A percentile compares a stretch with the other conserved stretches of the same genome.
Evolutionary conservation across 2,113 vertebrate genomes (phyloP).

Genomic region (Neogobius melanostomus): DNA sequence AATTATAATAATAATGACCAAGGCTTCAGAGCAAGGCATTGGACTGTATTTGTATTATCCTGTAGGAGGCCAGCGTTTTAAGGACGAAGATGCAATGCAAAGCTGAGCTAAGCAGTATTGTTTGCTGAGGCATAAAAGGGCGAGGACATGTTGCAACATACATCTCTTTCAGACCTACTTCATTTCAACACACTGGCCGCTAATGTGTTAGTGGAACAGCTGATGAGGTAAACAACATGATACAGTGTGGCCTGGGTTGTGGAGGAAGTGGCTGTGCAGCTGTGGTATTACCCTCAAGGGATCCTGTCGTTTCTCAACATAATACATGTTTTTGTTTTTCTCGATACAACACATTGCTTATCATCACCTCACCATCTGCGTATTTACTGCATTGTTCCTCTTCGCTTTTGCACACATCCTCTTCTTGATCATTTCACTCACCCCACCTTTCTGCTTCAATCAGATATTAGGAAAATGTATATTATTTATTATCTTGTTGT

Average conservation of each 20-base stretch:
- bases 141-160: neutral
- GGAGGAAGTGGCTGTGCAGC: slow-evolving; percentile 5
- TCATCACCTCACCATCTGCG: slow-evolving; percentile 15
- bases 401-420: slow-evolving; percentile 14
- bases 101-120: neutral
- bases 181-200: slow-evolving; percentile 11
- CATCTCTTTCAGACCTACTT: neutral
- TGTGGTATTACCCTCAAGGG: neutral
- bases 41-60: neutral
- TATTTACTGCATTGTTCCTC: slow-evolving; percentile 32
- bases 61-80: neutral
- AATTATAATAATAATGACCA: neutral
- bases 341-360: slow-evolving; percentile 1
- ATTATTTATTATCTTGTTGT: too few relatives aligned
- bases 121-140: neutral
- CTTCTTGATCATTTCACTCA: neutral
- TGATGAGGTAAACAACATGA: slow-evolving; percentile 32
- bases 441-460: neutral
- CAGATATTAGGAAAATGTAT: neutral
- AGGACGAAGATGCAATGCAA: neutral
- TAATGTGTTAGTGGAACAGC: slow-evolving; percentile 8
- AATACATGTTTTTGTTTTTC: neutral
- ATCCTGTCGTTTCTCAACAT: slow-evolving; percentile 20
- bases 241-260: slow-evolving; percentile 5
- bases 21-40: neutral